Evolutionary conservation across 1,140 invertebrate species (phyloP), one percentile per base, ranked within the genome.

Genomic region (Oryzaephilus surinamensis): DNA sequence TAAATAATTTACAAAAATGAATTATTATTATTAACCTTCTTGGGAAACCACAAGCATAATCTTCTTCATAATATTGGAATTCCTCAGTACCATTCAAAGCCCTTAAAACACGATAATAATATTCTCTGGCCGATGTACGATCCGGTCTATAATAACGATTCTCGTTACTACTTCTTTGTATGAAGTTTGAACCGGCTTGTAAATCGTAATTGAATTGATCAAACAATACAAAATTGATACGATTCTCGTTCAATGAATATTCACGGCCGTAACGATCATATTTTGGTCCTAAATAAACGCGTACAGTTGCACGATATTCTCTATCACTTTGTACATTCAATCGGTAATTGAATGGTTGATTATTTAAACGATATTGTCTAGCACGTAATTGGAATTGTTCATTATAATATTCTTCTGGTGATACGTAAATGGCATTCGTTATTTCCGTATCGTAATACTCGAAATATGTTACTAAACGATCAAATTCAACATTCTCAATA

Each of bases 211-310:
- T 49, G 58, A 81, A 84, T 53, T 72, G 73, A 48, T 86, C 82
- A 30, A 81, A 58, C 56, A 78, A 69, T 31, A 79, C 71, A 50
- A 79, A 81, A 51, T 76, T 72, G 44, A 67, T 55, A 45, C 65
- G 65, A 50, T 65, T 67, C 3, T 75, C 60, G 20, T 59, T 79
- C 70, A 30, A 77, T 21, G 66, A 46, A 4, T 69, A 45, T 2
- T 52, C 28, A 29, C 67, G 64, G 3, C 69, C 70, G 38, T 72
- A 60, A 35, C 64, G 61, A 40, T 79, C 71, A 46, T 73, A 74
- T 54, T 77, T 80, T 2, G 79, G 80, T 32, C 75, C 79, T 18
- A 83, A 46, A 68, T 78, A 83, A 12, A 81, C 59, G 32, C 74
- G 72, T 24, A 82, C 60, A 23, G 68, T 58, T 1, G 65, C 73